Percentiles rank a stretch among this genome's conserved stretches.
These are phyloP conservation scores for Dascyllus trimaculatus DNA, from an alignment of 2,113 vertebrate genomes.

Conservation along the genomic window DNA sequence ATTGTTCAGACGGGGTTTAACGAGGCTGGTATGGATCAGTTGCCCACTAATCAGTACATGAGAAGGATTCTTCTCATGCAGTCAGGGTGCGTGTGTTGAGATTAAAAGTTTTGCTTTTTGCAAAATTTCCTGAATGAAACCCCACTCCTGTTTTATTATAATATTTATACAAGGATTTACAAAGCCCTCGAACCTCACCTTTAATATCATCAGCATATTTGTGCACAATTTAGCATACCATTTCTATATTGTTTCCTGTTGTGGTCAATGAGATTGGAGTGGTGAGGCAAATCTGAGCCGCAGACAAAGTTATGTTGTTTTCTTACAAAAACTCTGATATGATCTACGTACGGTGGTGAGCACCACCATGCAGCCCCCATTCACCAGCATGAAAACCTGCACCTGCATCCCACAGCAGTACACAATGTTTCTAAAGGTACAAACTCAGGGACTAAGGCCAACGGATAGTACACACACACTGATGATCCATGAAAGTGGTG, in stretches of 20 bases:
- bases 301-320: constrained; percentile 44
- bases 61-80: constrained; percentile 67
- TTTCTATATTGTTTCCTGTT: constrained; percentile 1
- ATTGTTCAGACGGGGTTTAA: constrained; percentile 43
- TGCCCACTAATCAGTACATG: constrained; percentile 61
- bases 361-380: constrained; percentile 63
- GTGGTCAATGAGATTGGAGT: not conserved
- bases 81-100: constrained; percentile 28
- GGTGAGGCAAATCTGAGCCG: not conserved
- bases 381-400: constrained; percentile 68
- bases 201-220: no score
- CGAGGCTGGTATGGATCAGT: constrained; percentile 60
- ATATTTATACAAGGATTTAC: not conserved
- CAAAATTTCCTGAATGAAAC: constrained; percentile 45
- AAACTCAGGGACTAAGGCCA: not conserved
- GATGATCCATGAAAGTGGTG: constrained; percentile 22
- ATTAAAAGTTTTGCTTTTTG: constrained; percentile 46
- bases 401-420: constrained; percentile 61
- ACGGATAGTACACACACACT: constrained; percentile 14
- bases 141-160: constrained; percentile 2
- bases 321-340: not conserved
- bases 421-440: constrained; percentile 21
- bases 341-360: constrained; percentile 34
- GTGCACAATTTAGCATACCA: not conserved
- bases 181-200: no score